Evolutionary conservation across 64 coral and sea anemone species (phyloP), one percentile per base, ranked within the genome.

Genomic region (Montipora capricornis): DNA sequence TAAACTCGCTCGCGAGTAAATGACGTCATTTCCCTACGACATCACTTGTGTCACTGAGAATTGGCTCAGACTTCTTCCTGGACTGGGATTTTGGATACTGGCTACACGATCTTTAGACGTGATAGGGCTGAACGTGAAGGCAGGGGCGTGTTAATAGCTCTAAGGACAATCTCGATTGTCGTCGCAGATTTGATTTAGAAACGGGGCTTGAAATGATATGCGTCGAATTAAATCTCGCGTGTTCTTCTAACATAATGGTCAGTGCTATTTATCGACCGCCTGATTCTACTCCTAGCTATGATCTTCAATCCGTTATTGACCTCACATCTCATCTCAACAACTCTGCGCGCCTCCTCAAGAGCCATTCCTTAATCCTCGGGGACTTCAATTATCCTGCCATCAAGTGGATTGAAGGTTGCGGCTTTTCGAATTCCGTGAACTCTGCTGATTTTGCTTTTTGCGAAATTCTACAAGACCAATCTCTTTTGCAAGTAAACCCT

Each of bases 361-460:
- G 68, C 3, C 20, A 47, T 20, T 47, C 67, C 49, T 5, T 88
- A 1, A 15, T 88, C 17, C 47, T 74, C 70, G 86, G 86, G 15
- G 86, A 88, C 67, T 75, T 88, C 49, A 88, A 88, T 44, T 88
- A 55, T 13, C 86, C 86, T 4, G 13, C 4, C n/a, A 76, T 88
- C 69, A 55, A 75, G 7, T 88, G 50, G 51, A n/a, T 88, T 48
- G 86, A 88, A 11, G 68, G 68, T 13, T 88, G 70, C 22, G n/a
- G 86, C 5, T 8, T 88, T 20, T 88, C 86, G 4, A 75, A 48
- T 26, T 88, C 86, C 19, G 1, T 8, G 5, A 88, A 57, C 24
- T 88, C 86, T 49, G 86, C 86, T 74, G 86, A 88, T 12, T 74
- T 49, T 55, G 86, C 86, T 5, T 51, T 88, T 5, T 88, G 86